A percentile compares a stretch with the other conserved stretches of the same genome.
Conservation (phyloP, 2,888 invertebrate species). For the Spialia ferax region DNA sequence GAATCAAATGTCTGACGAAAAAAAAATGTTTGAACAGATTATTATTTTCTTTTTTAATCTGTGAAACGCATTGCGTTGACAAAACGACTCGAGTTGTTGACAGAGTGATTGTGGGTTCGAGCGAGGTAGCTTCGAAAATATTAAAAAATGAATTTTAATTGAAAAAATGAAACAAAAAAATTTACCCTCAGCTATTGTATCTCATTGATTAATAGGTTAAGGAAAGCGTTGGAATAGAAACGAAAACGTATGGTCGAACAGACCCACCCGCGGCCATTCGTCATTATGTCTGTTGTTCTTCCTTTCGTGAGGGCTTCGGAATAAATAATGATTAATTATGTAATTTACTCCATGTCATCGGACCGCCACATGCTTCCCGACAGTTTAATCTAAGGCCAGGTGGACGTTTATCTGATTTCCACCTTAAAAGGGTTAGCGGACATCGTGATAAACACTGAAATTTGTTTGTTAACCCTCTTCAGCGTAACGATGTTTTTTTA, state of each 20-base stretch:
- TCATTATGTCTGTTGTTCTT: conserved; percentile 68
- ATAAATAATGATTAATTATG: conserved; percentile 82
- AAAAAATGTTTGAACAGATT: conserved; percentile 25
- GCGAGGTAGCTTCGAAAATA: not conserved
- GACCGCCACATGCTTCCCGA: conserved; percentile 66
- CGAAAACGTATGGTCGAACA: conserved; percentile 72
- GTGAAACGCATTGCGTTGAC: conserved; percentile 38
- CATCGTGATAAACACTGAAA: conserved; percentile 56
- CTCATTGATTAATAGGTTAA: conserved; percentile 67
- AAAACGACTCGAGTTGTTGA: conserved; percentile 10
- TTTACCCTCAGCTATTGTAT: conserved; percentile 52
- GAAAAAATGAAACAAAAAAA: conserved; percentile 5
- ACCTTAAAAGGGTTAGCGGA: conserved; percentile 73
- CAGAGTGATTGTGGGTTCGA: conserved; percentile 24
- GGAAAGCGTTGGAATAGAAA: conserved; percentile 50
- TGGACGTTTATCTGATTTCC: conserved; percentile 80
- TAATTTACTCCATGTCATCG: conserved; percentile 82
- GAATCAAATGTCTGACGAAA: conserved; percentile 41
- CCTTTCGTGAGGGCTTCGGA: conserved; percentile 62
- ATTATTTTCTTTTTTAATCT: conserved; percentile 37
- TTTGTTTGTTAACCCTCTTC: conserved; percentile 52
- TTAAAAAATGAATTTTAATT: conserved; percentile 4
- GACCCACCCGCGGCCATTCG: conserved; percentile 72
- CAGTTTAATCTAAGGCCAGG: conserved; percentile 78
- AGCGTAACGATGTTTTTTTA: conserved; percentile 24